Conservation (phyloP, 2,797 vertebrate genomes). For the Lagorchestes hirsutus region DNA sequence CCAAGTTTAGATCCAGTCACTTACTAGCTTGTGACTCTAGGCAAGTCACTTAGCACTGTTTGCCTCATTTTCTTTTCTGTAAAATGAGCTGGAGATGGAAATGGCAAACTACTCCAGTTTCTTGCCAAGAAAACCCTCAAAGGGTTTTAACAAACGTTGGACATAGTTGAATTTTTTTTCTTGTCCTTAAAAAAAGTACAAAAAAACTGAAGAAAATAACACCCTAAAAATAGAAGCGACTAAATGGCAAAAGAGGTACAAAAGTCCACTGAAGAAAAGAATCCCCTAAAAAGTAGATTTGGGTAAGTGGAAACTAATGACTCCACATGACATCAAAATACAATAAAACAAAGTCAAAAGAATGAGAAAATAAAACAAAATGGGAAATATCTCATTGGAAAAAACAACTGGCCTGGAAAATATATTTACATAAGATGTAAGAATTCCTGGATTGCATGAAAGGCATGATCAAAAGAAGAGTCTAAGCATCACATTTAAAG, state of each 20-base stretch:
- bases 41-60: neutral
- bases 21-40: neutral
- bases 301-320: neutral
- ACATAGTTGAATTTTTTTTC: neutral
- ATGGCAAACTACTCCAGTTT: neutral
- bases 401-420: neutral
- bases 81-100: neutral
- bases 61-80: neutral
- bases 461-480: neutral
- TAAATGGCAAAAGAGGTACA: neutral
- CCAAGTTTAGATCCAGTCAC: neutral
- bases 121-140: neutral
- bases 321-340: neutral
- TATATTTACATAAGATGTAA: neutral
- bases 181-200: neutral
- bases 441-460: neutral
- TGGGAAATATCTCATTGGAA: neutral
- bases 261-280: neutral
- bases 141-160: rapidly evolving
- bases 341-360: neutral
- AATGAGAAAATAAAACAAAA: neutral
- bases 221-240: neutral
- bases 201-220: neutral
- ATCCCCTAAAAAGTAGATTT: neutral
- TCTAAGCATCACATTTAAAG: neutral